phyloP scores from a whole-genome alignment of 2,113 vertebrate genomes.

The Hemibagrus wyckioides region DNA sequence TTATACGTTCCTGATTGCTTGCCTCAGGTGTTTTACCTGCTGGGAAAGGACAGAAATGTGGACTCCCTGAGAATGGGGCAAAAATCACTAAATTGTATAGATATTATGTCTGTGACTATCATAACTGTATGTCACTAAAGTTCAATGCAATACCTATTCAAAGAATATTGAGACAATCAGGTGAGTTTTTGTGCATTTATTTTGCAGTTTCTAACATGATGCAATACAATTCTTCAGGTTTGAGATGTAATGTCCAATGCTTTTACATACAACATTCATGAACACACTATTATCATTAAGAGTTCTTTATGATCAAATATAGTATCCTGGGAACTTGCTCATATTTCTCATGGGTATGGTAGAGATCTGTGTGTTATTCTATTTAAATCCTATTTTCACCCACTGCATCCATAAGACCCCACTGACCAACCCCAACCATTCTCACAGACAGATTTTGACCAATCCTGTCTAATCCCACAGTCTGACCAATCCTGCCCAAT shows the following conservation, averaged over 20 bases:
- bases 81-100: not conserved
- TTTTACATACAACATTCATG: not conserved
- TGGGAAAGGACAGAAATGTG: constrained; percentile 16
- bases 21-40: not conserved
- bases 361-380: not conserved
- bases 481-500: not conserved
- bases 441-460: not conserved
- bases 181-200: not conserved
- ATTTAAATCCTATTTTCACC: not conserved
- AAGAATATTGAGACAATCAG: not conserved
- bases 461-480: not conserved
- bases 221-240: not conserved
- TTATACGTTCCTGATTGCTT: not conserved
- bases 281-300: not conserved
- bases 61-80: not conserved
- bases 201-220: not conserved
- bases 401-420: not conserved
- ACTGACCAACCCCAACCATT: not conserved
- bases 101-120: not conserved
- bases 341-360: not conserved
- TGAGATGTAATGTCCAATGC: not conserved
- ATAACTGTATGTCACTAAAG: not conserved
- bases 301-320: not conserved
- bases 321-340: not conserved
- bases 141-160: not conserved